Percentiles rank a stretch among this genome's conserved stretches.
These are phyloP conservation scores for Etheostoma spectabile DNA, from an alignment of 2,113 vertebrate species.

Conservation along the genomic window DNA sequence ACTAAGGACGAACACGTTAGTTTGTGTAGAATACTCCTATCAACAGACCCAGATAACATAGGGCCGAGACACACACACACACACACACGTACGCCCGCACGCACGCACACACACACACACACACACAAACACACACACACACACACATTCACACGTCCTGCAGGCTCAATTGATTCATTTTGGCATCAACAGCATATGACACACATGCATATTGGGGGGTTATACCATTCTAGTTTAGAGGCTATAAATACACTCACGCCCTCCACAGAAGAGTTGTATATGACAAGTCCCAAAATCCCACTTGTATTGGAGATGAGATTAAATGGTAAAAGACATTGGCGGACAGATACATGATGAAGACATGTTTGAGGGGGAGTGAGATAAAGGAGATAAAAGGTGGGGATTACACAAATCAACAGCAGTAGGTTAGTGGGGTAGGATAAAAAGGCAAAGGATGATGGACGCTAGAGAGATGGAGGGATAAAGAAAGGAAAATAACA, in stretches of 20 bases:
- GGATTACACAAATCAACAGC: constrained; percentile 68
- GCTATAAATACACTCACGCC: constrained; percentile 57
- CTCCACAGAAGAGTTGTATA: constrained; percentile 29
- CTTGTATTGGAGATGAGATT: constrained; percentile 59
- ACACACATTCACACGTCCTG: constrained; percentile 38
- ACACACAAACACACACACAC: background rate
- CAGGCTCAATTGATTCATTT: constrained; percentile 57
- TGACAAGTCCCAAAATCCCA: constrained; percentile 62
- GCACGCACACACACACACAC: constrained; percentile 20
- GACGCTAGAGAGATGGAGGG: constrained; percentile 41
- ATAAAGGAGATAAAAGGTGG: constrained; percentile 54
- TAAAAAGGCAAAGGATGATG: constrained; percentile 55
- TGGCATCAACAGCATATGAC: constrained; percentile 42
- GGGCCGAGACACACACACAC: constrained; percentile 2
- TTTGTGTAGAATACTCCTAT: constrained; percentile 9
- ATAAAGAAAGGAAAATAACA: constrained; percentile 49
- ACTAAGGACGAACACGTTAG: constrained; percentile 27
- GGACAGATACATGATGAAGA: constrained; percentile 66
- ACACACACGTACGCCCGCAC: background rate
- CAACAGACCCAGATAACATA: constrained; percentile 25
- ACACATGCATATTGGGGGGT: constrained; percentile 23
- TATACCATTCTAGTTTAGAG: constrained; percentile 50
- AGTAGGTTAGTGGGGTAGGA: constrained; percentile 67
- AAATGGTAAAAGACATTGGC: constrained; percentile 51
- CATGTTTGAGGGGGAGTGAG: background rate